phyloP scores from a whole-genome alignment of 1,140 invertebrate species.

The Portunus trituberculatus region DNA sequence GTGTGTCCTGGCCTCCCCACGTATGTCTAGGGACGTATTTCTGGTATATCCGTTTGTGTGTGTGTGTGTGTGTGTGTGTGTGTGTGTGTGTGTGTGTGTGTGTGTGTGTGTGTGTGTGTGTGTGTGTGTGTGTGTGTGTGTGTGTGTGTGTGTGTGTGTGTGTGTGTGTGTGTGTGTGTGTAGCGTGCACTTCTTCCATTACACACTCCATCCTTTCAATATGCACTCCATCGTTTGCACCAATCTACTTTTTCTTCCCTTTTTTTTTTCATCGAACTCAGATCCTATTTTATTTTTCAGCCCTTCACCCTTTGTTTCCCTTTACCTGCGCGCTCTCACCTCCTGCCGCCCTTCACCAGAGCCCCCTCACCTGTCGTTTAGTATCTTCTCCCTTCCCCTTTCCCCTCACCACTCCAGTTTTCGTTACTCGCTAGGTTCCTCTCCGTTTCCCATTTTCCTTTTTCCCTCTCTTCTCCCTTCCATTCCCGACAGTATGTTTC shows the following conservation, averaged over 20 bases:
- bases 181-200: background rate
- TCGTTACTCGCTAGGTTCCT: background rate
- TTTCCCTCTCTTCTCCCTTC: background rate
- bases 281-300: background rate
- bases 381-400: background rate
- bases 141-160: background rate
- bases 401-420: background rate
- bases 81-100: background rate
- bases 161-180: background rate
- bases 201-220: slow-evolving; percentile 5
- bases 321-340: too few species aligned
- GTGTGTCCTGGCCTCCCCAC: too few species aligned
- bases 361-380: background rate
- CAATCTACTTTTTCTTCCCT: background rate
- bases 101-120: background rate
- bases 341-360: background rate
- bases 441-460: background rate
- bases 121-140: too few species aligned
- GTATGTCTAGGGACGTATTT: too few species aligned
- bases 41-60: background rate
- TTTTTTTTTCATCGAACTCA: background rate
- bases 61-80: background rate
- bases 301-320: background rate
- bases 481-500: background rate
- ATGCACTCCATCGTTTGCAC: background rate